Evolutionary conservation across 2,888 invertebrate genomes (phyloP).

Genomic region (Drosophila sordidula): DNA sequence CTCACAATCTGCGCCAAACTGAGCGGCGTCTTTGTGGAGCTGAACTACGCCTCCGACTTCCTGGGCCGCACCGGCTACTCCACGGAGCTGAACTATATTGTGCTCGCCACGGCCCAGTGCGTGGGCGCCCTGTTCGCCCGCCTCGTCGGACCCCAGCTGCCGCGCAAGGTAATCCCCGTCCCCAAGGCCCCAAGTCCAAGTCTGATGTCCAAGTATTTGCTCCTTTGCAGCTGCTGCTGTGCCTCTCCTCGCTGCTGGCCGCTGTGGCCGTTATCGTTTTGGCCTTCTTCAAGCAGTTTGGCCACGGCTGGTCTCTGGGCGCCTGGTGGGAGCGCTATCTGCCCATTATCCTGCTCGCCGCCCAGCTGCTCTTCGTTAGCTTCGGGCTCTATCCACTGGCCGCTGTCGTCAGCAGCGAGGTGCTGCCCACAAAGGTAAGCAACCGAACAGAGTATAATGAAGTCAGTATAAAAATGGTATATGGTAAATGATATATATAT

Average conservation of each 20-base stretch:
- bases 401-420: conserved; percentile 76
- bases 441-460: too few species aligned
- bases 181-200: too few species aligned
- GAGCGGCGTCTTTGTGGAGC: conserved; percentile 78
- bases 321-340: conserved; percentile 48
- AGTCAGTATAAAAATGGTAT: too few species aligned
- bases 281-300: conserved; percentile 57
- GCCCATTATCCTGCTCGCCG: conserved; percentile 63
- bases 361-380: conserved; percentile 72
- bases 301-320: conserved; percentile 37
- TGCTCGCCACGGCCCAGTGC: conserved; percentile 72
- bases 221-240: conserved; percentile 67
- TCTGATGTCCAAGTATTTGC: background rate
- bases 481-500: too few species aligned
- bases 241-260: conserved; percentile 68
- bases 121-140: conserved; percentile 69
- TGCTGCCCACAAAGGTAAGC: conserved; percentile 77
- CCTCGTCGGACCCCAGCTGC: conserved; percentile 62
- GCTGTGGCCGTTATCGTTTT: conserved; percentile 61
- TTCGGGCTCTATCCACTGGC: conserved; percentile 80
- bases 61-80: conserved; percentile 46
- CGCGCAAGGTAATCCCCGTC: conserved; percentile 67
- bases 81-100: conserved; percentile 62
- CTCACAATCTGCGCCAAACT: conserved; percentile 76
- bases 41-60: conserved; percentile 76